A percentile compares a stretch with the other conserved stretches of the same genome.
These are phyloP conservation scores for Orycteropus afer DNA, from an alignment of 2,113 vertebrate species.

Conservation along the genomic window DNA sequence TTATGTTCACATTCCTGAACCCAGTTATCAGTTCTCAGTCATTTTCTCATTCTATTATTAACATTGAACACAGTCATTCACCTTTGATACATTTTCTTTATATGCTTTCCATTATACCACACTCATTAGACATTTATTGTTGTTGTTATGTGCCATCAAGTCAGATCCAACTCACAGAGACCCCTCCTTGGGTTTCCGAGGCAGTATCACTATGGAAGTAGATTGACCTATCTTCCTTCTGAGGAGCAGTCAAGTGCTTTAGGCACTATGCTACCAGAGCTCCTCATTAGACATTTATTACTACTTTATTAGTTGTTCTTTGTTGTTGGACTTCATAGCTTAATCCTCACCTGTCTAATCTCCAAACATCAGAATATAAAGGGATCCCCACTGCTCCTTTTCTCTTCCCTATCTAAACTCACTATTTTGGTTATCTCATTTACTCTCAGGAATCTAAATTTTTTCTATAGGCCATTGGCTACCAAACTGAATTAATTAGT, in stretches of 20 bases:
- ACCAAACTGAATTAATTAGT: too few relatives aligned
- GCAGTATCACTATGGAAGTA: too few relatives aligned
- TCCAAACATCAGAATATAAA: background rate
- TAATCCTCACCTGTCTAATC: background rate
- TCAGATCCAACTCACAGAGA: too few relatives aligned
- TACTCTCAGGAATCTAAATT: background rate
- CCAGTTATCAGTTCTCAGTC: too few relatives aligned
- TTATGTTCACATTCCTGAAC: background rate
- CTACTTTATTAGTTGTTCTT: background rate
- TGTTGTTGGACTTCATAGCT: background rate
- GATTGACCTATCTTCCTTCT: too few relatives aligned
- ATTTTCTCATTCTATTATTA: background rate
- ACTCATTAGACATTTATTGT: background rate
- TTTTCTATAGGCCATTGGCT: background rate
- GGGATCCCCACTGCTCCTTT: background rate
- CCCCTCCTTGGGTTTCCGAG: too few relatives aligned
- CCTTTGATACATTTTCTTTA: background rate
- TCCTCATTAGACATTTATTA: too few relatives aligned
- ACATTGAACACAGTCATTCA: background rate
- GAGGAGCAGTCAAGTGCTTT: too few relatives aligned
- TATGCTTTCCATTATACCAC: background rate
- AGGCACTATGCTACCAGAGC: too few relatives aligned
- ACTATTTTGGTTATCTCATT: background rate
- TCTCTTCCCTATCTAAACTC: background rate
- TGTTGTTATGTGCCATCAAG: too few relatives aligned